Percentiles rank a stretch among this genome's conserved stretches.
These are phyloP conservation scores for Sipha maydis DNA, from an alignment of 2,888 invertebrate genomes.

Conservation along the genomic window DNA sequence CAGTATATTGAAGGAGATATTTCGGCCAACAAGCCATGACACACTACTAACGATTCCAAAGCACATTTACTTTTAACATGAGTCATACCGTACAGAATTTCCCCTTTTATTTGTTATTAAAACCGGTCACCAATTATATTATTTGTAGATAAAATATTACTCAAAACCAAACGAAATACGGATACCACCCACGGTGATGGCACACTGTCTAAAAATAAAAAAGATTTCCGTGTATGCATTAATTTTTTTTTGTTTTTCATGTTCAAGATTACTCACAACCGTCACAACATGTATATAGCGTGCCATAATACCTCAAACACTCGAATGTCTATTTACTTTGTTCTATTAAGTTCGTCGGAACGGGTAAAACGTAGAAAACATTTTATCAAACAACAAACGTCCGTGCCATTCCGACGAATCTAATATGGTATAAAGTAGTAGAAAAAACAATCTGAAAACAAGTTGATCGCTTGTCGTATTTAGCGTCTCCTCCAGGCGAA, in stretches of 20 bases:
- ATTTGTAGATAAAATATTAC: background rate
- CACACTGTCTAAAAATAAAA: background rate
- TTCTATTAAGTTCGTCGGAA: background rate
- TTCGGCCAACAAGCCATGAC: background rate
- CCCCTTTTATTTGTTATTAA: background rate
- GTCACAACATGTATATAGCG: no score
- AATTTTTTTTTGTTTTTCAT: background rate
- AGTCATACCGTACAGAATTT: background rate
- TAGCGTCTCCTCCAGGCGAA: conserved; percentile 19
- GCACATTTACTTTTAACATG: conserved; percentile 8
- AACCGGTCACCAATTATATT: background rate
- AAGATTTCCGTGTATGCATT: background rate
- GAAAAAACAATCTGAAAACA: conserved; percentile 45
- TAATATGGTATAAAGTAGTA: background rate
- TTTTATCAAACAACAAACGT: conserved; percentile 32
- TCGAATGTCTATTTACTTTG: background rate
- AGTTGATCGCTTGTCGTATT: conserved; percentile 29
- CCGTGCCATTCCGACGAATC: conserved; percentile 31
- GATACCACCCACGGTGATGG: conserved; percentile 21
- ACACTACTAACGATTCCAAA: background rate
- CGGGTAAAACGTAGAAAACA: conserved; percentile 23
- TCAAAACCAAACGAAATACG: background rate
- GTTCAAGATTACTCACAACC: background rate
- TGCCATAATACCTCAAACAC: background rate
- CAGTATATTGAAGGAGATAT: background rate